Evolutionary conservation across 2,797 vertebrate genomes (phyloP), one percentile per base, ranked within the genome.

Genomic region (Parauchenoglanis ngamensis): DNA sequence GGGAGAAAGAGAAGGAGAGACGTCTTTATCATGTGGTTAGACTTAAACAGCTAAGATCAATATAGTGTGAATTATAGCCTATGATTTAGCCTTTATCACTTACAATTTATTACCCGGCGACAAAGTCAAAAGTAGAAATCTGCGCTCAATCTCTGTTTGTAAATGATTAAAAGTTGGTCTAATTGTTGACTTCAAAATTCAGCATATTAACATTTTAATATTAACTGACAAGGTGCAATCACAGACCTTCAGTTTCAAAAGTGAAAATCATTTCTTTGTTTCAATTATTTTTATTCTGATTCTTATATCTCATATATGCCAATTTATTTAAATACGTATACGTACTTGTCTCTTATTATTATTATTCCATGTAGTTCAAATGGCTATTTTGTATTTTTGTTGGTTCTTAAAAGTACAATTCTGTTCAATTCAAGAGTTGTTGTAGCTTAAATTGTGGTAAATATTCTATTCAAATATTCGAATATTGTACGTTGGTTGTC

Each of bases 21-120:
- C 17, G 35, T n/a, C 13, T 85, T 65, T 65, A 56, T 56, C 10
- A 56, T 54, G 56, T n/a, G 56, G 31, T 44, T 44, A 83, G 81
- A 83, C 23, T 35, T 46, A 86, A 67, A 78, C 35, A 44, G 40
- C 23, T 80, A n/a, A 68, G 52, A 35, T 52, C 63, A 70, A 54
- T 83, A 54, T 35, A 83, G 8, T 68, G 46, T 56, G 35, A 70
- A 40, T 28, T 57, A 44, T 4, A 49, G 46, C 46, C 46, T 49
- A 67, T 40, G 25, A 80, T 76, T 49, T 19, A 76, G 15, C 17
- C 1, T 46, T 68, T 83, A 8, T 54, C 19, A 35, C 56, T 83
- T 83, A 56, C 63, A 70, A 35, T 31, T 25, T 31, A 83, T 56
- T 65, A 52, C 63, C 25, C 15, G 44, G 15, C 10, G 72, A 73